Percentiles rank a stretch among this genome's conserved stretches.
Evolutionary conservation across 2,888 invertebrate genomes (phyloP).

Genomic region (Ferrisia virgata): DNA sequence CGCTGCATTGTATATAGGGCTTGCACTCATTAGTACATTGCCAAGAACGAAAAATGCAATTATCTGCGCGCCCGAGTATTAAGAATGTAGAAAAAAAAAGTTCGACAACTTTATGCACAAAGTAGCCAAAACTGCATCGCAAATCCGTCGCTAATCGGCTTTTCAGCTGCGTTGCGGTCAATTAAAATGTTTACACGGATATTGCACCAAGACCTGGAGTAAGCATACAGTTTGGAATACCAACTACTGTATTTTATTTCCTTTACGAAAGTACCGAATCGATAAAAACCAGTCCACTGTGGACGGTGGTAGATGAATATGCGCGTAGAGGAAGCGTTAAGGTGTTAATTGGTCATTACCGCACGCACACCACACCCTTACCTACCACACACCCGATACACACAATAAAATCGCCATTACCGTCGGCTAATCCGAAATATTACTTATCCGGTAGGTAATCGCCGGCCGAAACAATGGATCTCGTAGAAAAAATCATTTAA

Average conservation of each 20-base stretch:
- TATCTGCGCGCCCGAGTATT: background rate
- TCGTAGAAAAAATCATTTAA: background rate
- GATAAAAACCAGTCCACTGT: background rate
- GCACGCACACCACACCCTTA: background rate
- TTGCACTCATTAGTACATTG: background rate
- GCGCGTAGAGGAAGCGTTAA: background rate
- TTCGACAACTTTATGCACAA: too few relatives aligned
- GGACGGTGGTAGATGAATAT: too few relatives aligned
- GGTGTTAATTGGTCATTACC: background rate
- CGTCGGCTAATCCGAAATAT: slow-evolving; percentile 2
- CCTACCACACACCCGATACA: background rate
- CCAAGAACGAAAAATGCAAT: background rate
- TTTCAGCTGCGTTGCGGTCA: background rate
- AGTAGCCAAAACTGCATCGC: background rate
- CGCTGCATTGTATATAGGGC: background rate
- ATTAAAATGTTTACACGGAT: background rate
- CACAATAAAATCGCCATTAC: background rate
- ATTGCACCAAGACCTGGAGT: background rate
- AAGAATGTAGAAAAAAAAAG: background rate
- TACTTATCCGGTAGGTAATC: background rate
- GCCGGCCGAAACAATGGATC: background rate
- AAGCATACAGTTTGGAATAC: background rate
- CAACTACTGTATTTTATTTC: background rate
- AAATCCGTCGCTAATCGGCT: slow-evolving; percentile 19
- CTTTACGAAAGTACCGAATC: background rate